These are phyloP conservation scores for Campoplex capitator DNA, from an alignment of 2,888 invertebrate genomes.

Conservation along the genomic window DNA sequence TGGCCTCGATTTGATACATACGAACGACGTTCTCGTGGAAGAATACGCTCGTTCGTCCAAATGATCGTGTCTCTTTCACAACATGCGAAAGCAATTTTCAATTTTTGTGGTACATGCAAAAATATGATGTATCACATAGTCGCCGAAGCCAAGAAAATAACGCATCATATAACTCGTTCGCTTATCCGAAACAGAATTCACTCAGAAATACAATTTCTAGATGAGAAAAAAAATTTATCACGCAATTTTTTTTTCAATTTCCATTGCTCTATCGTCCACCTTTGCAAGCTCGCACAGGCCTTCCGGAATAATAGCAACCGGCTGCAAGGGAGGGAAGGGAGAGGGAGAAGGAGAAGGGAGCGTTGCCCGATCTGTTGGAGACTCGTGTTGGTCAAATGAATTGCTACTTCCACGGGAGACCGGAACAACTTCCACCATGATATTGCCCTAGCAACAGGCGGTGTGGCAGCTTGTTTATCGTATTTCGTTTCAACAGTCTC, in stretches of 20 bases:
- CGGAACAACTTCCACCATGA: conserved; percentile 50
- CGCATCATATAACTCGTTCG: background rate
- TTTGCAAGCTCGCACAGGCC: background rate
- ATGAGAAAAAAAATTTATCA: background rate
- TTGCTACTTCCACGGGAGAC: conserved; percentile 40
- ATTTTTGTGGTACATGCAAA: background rate
- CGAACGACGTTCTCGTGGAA: background rate
- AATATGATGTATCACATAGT: background rate
- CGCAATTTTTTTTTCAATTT: conserved; percentile 10
- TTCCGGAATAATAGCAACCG: conserved; percentile 16
- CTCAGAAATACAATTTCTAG: background rate
- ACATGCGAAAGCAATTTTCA: background rate
- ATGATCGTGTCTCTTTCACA: background rate
- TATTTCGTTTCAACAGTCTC: background rate
- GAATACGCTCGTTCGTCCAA: background rate
- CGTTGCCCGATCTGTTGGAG: conserved; percentile 7
- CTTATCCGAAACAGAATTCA: background rate
- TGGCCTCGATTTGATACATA: conserved; percentile 7
- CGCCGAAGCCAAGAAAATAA: background rate
- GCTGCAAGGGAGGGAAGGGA: conserved; percentile 25
- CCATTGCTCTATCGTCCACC: conserved; percentile 24
- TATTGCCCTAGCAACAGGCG: conserved; percentile 48
- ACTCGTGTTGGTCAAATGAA: conserved; percentile 27
- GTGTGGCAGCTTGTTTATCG: background rate
- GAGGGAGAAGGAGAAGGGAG: conserved; percentile 4